Evolutionary conservation across 1,140 invertebrate genomes (phyloP), one percentile per base, ranked within the genome.

Genomic region (Drosophila kurseongensis): DNA sequence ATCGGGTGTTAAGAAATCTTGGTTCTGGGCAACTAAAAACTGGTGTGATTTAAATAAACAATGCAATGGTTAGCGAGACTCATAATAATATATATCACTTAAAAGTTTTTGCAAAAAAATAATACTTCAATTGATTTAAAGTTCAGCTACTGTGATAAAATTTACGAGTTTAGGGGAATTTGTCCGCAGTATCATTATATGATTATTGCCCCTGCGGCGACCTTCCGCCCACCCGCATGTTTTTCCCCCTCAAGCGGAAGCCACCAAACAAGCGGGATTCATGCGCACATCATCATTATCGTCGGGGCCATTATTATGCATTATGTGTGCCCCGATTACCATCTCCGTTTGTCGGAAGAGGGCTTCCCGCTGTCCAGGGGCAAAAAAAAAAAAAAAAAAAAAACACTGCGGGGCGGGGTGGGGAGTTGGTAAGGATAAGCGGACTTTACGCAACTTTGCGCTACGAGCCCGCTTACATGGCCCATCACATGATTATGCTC

Each of bases 221-320:
- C 44, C 63, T 67, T 66, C 14, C 13, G 7, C 9, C 13, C 40
- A 5, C 32, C 42, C 63, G 16, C 63, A 62, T 62, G 45, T 41
- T 40, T 38, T 38, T 35, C 7, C 38, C 59, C 2, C 29, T 44
- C 12, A n/a, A 52, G 27, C 67, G 67, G 67, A 69, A 71, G 63
- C 35, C 32, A 27, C 13, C 18, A 45, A 55, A 67, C 60, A 55
- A 68, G 66, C 48, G 62, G 63, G 48, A 68, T 56, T 69, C 66
- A 44, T 55, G 63, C 50, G 45, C 66, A 69, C 63, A 67, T 69
- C 48, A 44, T 71, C 67, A 71, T 57, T 71, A 71, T 69, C 65
- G 48, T 69, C 40, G 67, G 12, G 27, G 67, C 65, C 51, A 71
- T 71, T 71, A 69, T 47, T 71, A 57, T 69, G 67, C 67, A 69